Percentiles rank a stretch among this genome's conserved stretches.
phyloP scores from a whole-genome alignment of 1,140 invertebrate genomes.

The Tetragonula clypearis region DNA sequence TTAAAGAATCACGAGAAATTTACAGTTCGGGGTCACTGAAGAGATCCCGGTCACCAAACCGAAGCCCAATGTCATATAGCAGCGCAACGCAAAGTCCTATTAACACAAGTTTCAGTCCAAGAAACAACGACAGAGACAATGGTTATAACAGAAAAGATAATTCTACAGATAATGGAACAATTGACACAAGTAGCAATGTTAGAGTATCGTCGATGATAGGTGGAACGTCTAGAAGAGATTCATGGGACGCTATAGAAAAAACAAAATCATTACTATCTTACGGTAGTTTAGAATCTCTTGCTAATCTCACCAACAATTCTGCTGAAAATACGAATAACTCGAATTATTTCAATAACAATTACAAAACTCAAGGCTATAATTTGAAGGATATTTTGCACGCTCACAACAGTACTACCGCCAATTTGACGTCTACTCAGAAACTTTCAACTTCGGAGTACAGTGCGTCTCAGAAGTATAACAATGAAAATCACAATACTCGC shows the following conservation, averaged over 20 bases:
- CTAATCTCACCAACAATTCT: constrained; percentile 84
- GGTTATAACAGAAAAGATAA: constrained; percentile 67
- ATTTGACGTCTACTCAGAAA: constrained; percentile 68
- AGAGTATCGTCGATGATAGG: constrained; percentile 86
- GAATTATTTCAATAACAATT: constrained; percentile 53
- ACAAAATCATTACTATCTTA: constrained; percentile 88
- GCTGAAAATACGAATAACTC: neutral
- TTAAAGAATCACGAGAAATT: constrained; percentile 77
- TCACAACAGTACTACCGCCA: constrained; percentile 65
- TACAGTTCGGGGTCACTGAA: constrained; percentile 75
- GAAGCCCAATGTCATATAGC: constrained; percentile 69
- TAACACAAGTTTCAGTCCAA: constrained; percentile 77
- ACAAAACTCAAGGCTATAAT: constrained; percentile 69
- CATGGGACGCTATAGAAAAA: constrained; percentile 91
- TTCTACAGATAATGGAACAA: constrained; percentile 77
- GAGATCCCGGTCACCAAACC: constrained; percentile 72
- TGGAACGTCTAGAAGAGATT: constrained; percentile 85
- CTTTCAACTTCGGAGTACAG: constrained; percentile 71
- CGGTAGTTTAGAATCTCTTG: constrained; percentile 86
- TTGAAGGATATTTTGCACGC: constrained; percentile 65
- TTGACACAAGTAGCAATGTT: constrained; percentile 87
- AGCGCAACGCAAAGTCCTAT: constrained; percentile 72
- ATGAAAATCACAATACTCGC: constrained; percentile 63
- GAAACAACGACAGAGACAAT: constrained; percentile 78
- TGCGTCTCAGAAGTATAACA: constrained; percentile 64